A percentile compares a stretch with the other conserved stretches of the same genome.
These are phyloP conservation scores for Empis livida DNA, from an alignment of 2,888 invertebrate species.

Conservation along the genomic window DNA sequence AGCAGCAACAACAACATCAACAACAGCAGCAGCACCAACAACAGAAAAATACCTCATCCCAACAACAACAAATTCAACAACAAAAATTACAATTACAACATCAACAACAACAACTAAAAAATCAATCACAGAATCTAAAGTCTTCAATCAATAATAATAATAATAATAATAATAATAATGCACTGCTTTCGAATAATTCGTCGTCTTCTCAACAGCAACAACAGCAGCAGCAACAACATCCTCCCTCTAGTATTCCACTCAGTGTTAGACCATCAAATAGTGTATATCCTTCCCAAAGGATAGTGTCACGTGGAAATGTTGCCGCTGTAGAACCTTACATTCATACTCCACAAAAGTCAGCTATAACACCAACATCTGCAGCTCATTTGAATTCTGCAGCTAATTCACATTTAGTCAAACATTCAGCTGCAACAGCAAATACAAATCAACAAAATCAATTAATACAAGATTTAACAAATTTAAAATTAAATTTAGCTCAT, in stretches of 20 bases:
- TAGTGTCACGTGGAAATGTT: slow-evolving; percentile 55
- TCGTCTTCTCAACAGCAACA: slow-evolving; percentile 1
- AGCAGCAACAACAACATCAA: slow-evolving; percentile 12
- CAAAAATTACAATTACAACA: slow-evolving; percentile 36
- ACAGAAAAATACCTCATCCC: slow-evolving; percentile 26
- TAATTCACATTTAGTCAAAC: slow-evolving; percentile 27
- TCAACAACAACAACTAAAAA: slow-evolving; percentile 24
- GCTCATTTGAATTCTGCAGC: slow-evolving; percentile 24
- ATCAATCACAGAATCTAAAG: neutral
- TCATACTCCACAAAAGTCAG: slow-evolving; percentile 56
- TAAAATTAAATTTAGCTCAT: slow-evolving; percentile 22
- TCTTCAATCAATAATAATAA: too few species aligned
- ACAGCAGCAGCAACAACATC: slow-evolving; percentile 8
- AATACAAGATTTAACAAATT: slow-evolving; percentile 33
- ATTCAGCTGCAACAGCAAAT: slow-evolving; percentile 31
- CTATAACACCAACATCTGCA: slow-evolving; percentile 34
- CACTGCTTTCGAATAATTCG: slow-evolving; percentile 11
- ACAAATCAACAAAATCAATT: slow-evolving; percentile 34
- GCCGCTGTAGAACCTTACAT: slow-evolving; percentile 82
- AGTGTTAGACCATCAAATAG: slow-evolving; percentile 21
- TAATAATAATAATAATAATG: too few species aligned
- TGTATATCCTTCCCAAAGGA: slow-evolving; percentile 29
- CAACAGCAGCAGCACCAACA: slow-evolving; percentile 31
- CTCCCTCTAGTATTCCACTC: slow-evolving; percentile 12
- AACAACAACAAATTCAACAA: slow-evolving; percentile 10